Evolutionary conservation across 1,140 invertebrate species (phyloP).

Genomic region (Camponotus vicinus): DNA sequence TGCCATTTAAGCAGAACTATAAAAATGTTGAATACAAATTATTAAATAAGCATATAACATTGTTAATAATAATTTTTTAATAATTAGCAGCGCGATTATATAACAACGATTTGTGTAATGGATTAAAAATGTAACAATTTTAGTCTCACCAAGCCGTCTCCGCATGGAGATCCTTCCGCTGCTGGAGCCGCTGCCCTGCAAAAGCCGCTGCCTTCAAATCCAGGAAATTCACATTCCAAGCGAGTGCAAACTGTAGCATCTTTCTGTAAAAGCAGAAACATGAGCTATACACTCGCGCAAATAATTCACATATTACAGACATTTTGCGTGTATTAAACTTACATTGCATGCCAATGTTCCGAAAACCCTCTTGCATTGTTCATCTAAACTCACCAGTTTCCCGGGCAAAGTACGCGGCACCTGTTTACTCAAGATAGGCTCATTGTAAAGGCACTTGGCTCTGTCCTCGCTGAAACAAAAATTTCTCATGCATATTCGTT

Average conservation of each 20-base stretch:
- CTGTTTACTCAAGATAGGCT: slow-evolving; percentile 91
- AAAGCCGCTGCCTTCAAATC: slow-evolving; percentile 87
- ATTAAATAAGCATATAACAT: slow-evolving; percentile 2
- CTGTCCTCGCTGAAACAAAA: slow-evolving; percentile 53
- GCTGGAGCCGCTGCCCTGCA: slow-evolving; percentile 95
- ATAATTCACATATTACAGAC: no score
- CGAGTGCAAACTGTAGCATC: slow-evolving; percentile 68
- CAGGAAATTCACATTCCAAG: slow-evolving; percentile 70
- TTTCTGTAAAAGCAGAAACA: slow-evolving; percentile 60
- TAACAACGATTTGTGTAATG: not conserved
- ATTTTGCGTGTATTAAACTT: slow-evolving; percentile 80
- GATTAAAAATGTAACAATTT: not conserved
- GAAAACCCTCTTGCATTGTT: slow-evolving; percentile 94
- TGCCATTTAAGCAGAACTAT: slow-evolving; percentile 58
- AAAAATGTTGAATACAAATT: not conserved
- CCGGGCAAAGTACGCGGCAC: slow-evolving; percentile 94
- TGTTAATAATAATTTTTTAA: not conserved
- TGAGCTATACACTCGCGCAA: not conserved
- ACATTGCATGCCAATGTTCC: slow-evolving; percentile 93
- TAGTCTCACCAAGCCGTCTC: slow-evolving; percentile 92
- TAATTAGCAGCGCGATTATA: not conserved
- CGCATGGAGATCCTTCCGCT: slow-evolving; percentile 96
- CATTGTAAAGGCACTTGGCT: slow-evolving; percentile 95
- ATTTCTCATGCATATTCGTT: not conserved
- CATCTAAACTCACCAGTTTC: slow-evolving; percentile 93